phyloP scores from a whole-genome alignment of 2,888 invertebrate genomes.

The Amorpha juglandis region DNA sequence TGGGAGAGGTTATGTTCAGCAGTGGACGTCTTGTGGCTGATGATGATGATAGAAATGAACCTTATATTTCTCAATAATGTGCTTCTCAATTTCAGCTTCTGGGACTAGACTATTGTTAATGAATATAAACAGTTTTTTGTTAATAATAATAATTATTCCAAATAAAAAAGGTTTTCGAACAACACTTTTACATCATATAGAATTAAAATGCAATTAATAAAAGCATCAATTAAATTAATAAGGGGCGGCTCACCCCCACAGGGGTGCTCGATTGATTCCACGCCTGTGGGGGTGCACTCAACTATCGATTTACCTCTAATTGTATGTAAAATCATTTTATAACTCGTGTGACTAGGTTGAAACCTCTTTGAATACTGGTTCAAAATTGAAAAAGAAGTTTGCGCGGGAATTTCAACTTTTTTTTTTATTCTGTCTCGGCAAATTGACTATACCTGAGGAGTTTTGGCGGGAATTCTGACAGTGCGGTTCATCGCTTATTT shows the following conservation, averaged over 20 bases:
- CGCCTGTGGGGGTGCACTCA: not conserved
- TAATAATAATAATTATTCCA: not conserved
- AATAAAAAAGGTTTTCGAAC: not conserved
- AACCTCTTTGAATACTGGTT: constrained; percentile 2
- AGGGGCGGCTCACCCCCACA: constrained; percentile 21
- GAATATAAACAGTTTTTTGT: too few species aligned
- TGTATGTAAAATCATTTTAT: constrained; percentile 22
- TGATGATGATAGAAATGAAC: too few species aligned
- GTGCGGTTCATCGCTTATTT: too few species aligned
- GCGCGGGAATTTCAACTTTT: not conserved
- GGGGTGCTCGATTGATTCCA: constrained; percentile 22
- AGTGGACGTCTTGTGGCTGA: too few species aligned
- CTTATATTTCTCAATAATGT: too few species aligned
- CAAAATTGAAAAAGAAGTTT: not conserved
- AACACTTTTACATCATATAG: not conserved
- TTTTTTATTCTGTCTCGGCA: too few species aligned
- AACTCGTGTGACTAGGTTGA: not conserved
- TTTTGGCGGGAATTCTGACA: too few species aligned
- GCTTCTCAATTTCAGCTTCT: too few species aligned
- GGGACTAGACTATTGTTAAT: too few species aligned
- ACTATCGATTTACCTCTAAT: constrained; percentile 15
- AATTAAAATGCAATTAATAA: constrained; percentile 24
- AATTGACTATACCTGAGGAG: too few species aligned
- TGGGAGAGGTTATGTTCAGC: too few species aligned
- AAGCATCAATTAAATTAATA: constrained; percentile 25